Conservation (phyloP, 2,113 vertebrate species). For the Notothenia coriiceps region DNA sequence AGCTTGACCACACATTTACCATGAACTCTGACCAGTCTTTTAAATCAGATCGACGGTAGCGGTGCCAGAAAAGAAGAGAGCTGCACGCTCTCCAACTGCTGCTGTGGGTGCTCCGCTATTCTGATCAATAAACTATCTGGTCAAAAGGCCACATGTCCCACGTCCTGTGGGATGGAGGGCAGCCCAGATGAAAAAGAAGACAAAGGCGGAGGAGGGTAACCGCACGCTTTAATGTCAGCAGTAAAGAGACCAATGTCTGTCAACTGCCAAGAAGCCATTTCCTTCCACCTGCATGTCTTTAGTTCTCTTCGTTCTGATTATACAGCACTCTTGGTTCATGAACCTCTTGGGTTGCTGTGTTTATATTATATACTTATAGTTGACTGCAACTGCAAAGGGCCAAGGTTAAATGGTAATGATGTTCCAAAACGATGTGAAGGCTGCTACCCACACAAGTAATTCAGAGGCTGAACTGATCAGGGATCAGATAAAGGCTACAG, state of each 20-base stretch:
- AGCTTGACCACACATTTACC: not conserved
- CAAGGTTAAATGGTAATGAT: not conserved
- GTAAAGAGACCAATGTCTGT: conserved; percentile 18
- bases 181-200: conserved; percentile 16
- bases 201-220: conserved; percentile 19
- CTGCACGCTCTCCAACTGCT: not conserved
- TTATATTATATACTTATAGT: not conserved
- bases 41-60: conserved; percentile 18
- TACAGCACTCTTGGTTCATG: not conserved
- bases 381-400: not conserved
- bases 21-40: conserved; percentile 26
- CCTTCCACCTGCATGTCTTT: not conserved
- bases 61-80: conserved; percentile 1
- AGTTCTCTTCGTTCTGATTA: conserved; percentile 24
- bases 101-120: conserved; percentile 12
- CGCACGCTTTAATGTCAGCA: not conserved
- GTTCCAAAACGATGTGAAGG: not conserved
- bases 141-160: conserved; percentile 15
- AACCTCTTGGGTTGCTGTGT: not conserved
- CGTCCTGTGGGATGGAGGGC: conserved; percentile 1
- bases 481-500: not conserved
- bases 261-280: conserved; percentile 22
- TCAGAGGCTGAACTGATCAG: not conserved
- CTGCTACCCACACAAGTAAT: not conserved
- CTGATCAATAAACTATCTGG: conserved; percentile 28